These are phyloP conservation scores for Chloroclystis v-ata DNA, from an alignment of 2,888 invertebrate species.

Conservation along the genomic window DNA sequence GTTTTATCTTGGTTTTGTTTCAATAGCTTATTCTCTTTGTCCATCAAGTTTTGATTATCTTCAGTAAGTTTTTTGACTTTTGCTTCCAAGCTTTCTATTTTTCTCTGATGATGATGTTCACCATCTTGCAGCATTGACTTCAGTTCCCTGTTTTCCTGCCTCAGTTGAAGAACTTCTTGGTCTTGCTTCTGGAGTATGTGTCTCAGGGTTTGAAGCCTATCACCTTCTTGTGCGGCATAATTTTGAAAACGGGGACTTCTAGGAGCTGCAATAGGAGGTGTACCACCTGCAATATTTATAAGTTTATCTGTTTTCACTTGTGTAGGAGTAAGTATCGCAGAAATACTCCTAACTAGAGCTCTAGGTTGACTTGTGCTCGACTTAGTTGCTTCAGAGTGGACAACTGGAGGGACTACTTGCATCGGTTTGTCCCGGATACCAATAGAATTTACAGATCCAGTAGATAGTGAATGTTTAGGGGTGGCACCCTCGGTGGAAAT, in stretches of 20 bases:
- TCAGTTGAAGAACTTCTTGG: conserved; percentile 55
- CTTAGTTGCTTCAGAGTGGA: conserved; percentile 49
- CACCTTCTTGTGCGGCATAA: conserved; percentile 45
- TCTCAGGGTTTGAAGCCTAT: conserved; percentile 57
- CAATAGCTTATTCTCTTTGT: conserved; percentile 51
- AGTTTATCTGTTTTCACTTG: conserved; percentile 63
- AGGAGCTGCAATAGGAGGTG: conserved; percentile 61
- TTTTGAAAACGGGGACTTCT: conserved; percentile 51
- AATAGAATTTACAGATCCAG: conserved; percentile 41
- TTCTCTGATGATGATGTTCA: conserved; percentile 49
- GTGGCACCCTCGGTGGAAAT: conserved; percentile 45
- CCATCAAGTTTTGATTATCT: conserved; percentile 50
- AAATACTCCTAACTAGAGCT: conserved; percentile 61
- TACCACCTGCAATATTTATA: conserved; percentile 59
- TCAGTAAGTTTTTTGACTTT: conserved; percentile 58
- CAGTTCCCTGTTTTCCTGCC: conserved; percentile 62
- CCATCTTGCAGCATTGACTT: conserved; percentile 54
- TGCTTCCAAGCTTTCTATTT: conserved; percentile 49
- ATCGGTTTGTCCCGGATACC: conserved; percentile 58
- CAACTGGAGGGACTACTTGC: conserved; percentile 65
- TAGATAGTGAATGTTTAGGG: conserved; percentile 51
- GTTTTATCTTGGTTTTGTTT: conserved; percentile 60
- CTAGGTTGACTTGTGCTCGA: conserved; percentile 31
- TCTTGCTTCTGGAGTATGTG: conserved; percentile 64
- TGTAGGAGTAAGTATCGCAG: conserved; percentile 63